These are phyloP conservation scores for Dicentrarchus labrax DNA, from an alignment of 2,113 vertebrate genomes.

Conservation along the genomic window DNA sequence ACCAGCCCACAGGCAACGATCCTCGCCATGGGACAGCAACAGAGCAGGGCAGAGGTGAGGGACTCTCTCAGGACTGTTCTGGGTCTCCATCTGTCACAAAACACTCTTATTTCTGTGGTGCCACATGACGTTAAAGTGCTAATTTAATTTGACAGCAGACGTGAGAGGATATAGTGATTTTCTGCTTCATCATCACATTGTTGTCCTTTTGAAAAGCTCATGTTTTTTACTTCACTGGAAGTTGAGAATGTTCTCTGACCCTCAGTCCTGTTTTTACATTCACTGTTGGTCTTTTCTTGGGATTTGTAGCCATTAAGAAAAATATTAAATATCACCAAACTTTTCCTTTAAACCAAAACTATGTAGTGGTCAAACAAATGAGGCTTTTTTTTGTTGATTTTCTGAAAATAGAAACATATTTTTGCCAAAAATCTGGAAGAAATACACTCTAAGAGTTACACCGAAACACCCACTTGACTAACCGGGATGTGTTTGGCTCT, in stretches of 20 bases:
- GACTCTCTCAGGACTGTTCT: not conserved
- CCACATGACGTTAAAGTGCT: not conserved
- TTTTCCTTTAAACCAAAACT: not conserved
- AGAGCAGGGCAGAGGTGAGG: slow-evolving; percentile 93
- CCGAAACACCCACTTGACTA: not conserved
- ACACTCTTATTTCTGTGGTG: not conserved
- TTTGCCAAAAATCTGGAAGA: not conserved
- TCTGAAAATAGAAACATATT: not conserved
- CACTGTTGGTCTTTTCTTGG: not conserved
- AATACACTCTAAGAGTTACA: not conserved
- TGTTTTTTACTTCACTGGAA: not conserved
- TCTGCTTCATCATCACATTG: not conserved
- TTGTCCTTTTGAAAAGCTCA: not conserved
- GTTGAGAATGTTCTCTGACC: not conserved
- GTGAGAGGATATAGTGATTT: not conserved
- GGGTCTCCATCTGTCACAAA: not conserved
- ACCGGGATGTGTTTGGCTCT: not conserved
- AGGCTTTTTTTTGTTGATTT: not conserved
- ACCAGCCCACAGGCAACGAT: slow-evolving; percentile 93
- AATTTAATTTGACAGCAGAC: not conserved
- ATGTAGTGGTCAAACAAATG: not conserved
- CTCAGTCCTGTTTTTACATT: not conserved
- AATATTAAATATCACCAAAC: not conserved
- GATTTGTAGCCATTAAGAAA: not conserved
- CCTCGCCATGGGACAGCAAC: slow-evolving; percentile 97